These are phyloP conservation scores for Drosophila trichaetosa DNA, from an alignment of 2,888 invertebrate genomes.

Conservation along the genomic window DNA sequence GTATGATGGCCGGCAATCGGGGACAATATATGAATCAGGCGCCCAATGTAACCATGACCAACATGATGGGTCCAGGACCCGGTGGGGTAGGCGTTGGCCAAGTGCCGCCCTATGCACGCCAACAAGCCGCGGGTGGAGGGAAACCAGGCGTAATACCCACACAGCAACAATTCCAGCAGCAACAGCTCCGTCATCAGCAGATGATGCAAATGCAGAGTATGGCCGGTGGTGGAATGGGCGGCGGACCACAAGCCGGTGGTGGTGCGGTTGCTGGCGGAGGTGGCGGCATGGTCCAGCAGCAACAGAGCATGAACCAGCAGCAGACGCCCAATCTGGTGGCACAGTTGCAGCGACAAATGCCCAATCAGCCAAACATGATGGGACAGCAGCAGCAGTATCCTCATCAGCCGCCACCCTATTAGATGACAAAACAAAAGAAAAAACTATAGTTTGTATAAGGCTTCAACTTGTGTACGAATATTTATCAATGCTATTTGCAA, in stretches of 20 bases:
- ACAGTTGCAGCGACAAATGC: constrained; percentile 88
- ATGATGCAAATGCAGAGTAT: constrained; percentile 87
- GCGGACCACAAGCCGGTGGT: constrained; percentile 79
- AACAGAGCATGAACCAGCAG: constrained; percentile 85
- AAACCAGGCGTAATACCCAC: constrained; percentile 82
- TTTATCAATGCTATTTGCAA: constrained; percentile 67
- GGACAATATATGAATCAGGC: constrained; percentile 87
- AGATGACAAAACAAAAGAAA: constrained; percentile 25
- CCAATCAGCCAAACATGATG: constrained; percentile 82
- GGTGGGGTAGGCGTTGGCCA: constrained; percentile 86
- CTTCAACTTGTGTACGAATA: constrained; percentile 49
- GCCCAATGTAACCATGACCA: constrained; percentile 94
- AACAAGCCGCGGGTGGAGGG: constrained; percentile 82
- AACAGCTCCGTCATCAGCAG: constrained; percentile 90
- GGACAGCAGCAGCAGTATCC: constrained; percentile 85
- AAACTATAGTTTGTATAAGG: constrained; percentile 42
- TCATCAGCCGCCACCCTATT: constrained; percentile 80
- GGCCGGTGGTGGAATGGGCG: constrained; percentile 79
- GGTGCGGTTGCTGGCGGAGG: constrained; percentile 74
- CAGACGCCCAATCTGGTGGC: constrained; percentile 88
- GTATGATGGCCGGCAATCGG: constrained; percentile 82
- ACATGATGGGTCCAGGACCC: constrained; percentile 83
- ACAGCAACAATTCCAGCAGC: constrained; percentile 84
- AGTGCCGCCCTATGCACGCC: constrained; percentile 92
- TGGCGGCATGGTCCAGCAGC: constrained; percentile 85